Evolutionary conservation across 2,888 invertebrate genomes (phyloP).

Genomic region (Apantesis nais): DNA sequence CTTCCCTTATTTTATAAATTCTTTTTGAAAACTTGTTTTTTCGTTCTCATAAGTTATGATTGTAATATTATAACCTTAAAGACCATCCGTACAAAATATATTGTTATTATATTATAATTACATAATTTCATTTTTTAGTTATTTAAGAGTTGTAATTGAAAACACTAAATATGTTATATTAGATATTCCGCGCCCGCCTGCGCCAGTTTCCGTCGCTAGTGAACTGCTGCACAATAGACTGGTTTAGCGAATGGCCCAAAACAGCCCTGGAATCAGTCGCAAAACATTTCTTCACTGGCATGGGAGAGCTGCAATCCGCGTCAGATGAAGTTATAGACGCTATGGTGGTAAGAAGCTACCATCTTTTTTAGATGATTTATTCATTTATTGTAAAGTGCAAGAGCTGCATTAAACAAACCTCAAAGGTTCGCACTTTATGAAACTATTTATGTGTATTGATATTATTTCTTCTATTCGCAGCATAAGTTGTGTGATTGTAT

Average conservation of each 20-base stretch:
- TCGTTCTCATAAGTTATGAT: too few relatives aligned
- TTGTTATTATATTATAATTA: background rate
- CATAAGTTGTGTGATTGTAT: background rate
- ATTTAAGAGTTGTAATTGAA: background rate
- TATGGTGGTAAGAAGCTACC: slow-evolving; percentile 86
- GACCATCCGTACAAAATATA: background rate
- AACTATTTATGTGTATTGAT: background rate
- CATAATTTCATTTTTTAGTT: too few relatives aligned
- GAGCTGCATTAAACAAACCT: background rate
- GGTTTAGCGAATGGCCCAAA: slow-evolving; percentile 96
- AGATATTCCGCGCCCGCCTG: slow-evolving; percentile 90
- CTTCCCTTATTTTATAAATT: slow-evolving; percentile 30
- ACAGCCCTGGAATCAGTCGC: slow-evolving; percentile 94
- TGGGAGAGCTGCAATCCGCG: slow-evolving; percentile 88
- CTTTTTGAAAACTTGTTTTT: too few relatives aligned
- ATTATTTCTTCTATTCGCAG: background rate
- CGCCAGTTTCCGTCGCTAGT: slow-evolving; percentile 95
- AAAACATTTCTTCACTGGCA: slow-evolving; percentile 88
- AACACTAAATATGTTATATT: background rate
- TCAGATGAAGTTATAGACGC: slow-evolving; percentile 86
- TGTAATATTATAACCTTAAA: background rate
- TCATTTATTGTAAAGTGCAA: background rate
- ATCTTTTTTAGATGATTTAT: background rate
- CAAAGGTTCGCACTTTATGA: background rate
- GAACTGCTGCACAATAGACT: slow-evolving; percentile 97